Base-by-base conservation (phyloP, 2,888 invertebrate species). In the Drosophila paramelanica region DNA sequence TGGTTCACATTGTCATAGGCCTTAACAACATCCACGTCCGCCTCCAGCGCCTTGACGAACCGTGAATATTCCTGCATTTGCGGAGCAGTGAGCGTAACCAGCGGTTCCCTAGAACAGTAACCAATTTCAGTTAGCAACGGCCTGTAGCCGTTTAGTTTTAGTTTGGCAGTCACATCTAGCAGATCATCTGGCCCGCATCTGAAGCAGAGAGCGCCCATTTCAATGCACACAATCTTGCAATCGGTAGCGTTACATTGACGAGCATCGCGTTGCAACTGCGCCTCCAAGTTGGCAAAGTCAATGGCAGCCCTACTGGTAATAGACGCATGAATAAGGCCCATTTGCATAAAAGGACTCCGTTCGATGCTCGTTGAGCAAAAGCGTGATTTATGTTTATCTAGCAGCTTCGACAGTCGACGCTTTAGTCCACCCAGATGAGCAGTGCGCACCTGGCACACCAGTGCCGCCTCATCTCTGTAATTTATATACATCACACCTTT, bases 1-100 rank as follows among this genome's bases (percentile, higher is more conserved):
- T 58, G 45, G 13, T 45, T 52, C 38, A 90, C 81, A 86, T 90
- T 90, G 73, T 89, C 90, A 62, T 81, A 88, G 49, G 88, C 64
- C 14, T 77, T 75, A 10, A 79, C 68, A 36, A 90, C 52, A 50
- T 86, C 86, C 14, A 58, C 43, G 36, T 81, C 59, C 41, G 71
- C 39, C 14, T 56, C 41, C 6, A 90, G 52, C 10, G 51, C 49
- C 17, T 60, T 57, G 8, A 84, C 59, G 36, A 90, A 85, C 41
- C 74, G 50, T 31, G 58, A 38, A 65, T 86, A 88, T 5, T 64
- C 67, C 4, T 50, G 51, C 8, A 49, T 38, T 23, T 83, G 75
- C 3, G 41, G 20, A 10, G 23, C 17, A 2, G 61, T 46, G 11
- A 90, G 47, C 2, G 57, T 31, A 2, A 89, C 64, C 14, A 69